These are phyloP conservation scores for Acrobasis suavella DNA, from an alignment of 2,888 invertebrate genomes.

Conservation along the genomic window DNA sequence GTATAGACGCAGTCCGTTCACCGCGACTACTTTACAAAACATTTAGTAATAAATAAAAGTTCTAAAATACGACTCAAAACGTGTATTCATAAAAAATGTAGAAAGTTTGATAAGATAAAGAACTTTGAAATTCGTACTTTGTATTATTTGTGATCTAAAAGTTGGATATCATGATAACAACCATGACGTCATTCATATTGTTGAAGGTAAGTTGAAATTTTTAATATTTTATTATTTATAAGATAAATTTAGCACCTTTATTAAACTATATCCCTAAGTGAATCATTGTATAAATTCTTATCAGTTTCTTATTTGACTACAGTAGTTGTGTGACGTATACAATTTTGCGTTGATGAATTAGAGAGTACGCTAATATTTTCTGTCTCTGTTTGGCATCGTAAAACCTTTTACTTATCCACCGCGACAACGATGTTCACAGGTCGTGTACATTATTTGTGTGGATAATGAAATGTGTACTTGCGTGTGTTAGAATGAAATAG, in stretches of 20 bases:
- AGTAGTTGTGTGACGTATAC: conserved; percentile 64
- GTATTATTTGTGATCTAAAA: conserved; percentile 66
- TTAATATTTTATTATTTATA: conserved; percentile 25
- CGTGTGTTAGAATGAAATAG: conserved; percentile 68
- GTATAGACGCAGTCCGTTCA: conserved; percentile 69
- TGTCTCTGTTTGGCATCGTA: conserved; percentile 52
- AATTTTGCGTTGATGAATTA: conserved; percentile 43
- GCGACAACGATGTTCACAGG: conserved; percentile 31
- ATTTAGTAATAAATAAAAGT: conserved; percentile 48
- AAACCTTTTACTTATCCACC: conserved; percentile 15
- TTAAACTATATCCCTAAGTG: conserved; percentile 38
- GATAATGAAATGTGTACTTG: conserved; percentile 38
- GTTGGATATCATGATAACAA: conserved; percentile 81
- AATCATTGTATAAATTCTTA: conserved; percentile 60
- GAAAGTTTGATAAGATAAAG: conserved; percentile 47
- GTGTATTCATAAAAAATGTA: conserved; percentile 52
- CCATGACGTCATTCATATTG: conserved; percentile 82
- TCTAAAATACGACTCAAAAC: conserved; percentile 50
- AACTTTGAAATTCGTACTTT: conserved; percentile 43
- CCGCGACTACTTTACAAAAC: conserved; percentile 55
- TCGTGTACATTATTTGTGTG: conserved; percentile 30
- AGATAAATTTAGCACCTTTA: conserved; percentile 29
- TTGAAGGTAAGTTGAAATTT: conserved; percentile 68
- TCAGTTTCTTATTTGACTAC: conserved; percentile 71
- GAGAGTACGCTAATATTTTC: conserved; percentile 30